These are phyloP conservation scores for Diloba caeruleocephala DNA, from an alignment of 2,888 invertebrate species.

Conservation along the genomic window DNA sequence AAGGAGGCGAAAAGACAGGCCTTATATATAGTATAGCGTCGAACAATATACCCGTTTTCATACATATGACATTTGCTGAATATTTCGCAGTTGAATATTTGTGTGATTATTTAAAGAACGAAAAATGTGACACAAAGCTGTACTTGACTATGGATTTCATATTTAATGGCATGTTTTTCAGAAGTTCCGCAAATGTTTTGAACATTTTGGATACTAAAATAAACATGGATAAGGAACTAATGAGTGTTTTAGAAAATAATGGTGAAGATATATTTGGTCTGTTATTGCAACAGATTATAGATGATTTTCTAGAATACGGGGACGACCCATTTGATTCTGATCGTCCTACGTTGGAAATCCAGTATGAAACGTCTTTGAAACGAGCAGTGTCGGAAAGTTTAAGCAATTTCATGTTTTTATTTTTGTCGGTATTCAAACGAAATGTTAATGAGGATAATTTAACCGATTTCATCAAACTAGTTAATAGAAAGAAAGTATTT, in stretches of 20 bases:
- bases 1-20: constrained; percentile 22
- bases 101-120: constrained; percentile 15
- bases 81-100: constrained; percentile 29
- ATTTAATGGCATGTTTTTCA: constrained; percentile 4
- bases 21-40: constrained; percentile 11
- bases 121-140: background rate
- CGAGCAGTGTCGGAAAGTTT: background rate
- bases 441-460: background rate
- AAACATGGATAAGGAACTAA: background rate
- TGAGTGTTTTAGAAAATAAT: background rate
- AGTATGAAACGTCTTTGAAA: background rate
- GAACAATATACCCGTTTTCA: constrained; percentile 20
- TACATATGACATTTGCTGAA: constrained; percentile 26
- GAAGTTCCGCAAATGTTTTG: background rate
- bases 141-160: constrained; percentile 7
- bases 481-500: background rate
- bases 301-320: background rate
- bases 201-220: constrained; percentile 13
- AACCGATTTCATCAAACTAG: background rate
- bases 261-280: background rate
- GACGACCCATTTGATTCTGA: too few species aligned
- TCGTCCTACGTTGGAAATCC: too few species aligned
- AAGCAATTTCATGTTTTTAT: background rate
- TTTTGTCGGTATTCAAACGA: background rate
- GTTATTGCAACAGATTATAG: background rate